Conservation (phyloP, 2,888 invertebrate genomes). For the Monochamus alternatus region DNA sequence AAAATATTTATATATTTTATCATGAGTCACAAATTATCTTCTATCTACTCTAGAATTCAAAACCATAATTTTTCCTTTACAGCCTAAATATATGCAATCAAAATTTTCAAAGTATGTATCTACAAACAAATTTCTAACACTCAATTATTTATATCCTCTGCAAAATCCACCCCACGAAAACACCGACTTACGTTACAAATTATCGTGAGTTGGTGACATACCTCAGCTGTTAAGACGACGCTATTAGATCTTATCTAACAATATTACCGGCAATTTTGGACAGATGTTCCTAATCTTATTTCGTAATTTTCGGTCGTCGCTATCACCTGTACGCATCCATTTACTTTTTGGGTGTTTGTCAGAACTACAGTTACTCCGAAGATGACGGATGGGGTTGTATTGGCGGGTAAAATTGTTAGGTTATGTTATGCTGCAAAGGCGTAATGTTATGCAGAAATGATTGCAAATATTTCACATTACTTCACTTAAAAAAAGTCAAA, state of each 20-base stretch:
- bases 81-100: too few species aligned
- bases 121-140: too few species aligned
- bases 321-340: constrained; percentile 25
- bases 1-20: too few species aligned
- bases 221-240: constrained; percentile 19
- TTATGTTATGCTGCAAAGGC: neutral
- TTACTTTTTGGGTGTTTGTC: constrained; percentile 3
- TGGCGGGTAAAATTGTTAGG: constrained; percentile 17
- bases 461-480: too few species aligned
- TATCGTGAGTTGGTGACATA: neutral
- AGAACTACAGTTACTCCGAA: neutral
- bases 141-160: neutral
- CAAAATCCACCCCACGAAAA: neutral
- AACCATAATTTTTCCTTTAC: too few species aligned
- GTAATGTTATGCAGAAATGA: too few species aligned
- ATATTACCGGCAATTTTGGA: constrained; percentile 28
- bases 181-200: neutral
- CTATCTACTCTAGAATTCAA: too few species aligned
- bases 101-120: too few species aligned
- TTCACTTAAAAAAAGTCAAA: too few species aligned
- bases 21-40: too few species aligned
- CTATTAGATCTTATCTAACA: constrained; percentile 23
- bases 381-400: neutral
- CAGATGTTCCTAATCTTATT: constrained; percentile 33
- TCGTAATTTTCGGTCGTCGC: neutral